phyloP scores from a whole-genome alignment of 2,113 vertebrate species.

The Psittacula cyanocephala region DNA sequence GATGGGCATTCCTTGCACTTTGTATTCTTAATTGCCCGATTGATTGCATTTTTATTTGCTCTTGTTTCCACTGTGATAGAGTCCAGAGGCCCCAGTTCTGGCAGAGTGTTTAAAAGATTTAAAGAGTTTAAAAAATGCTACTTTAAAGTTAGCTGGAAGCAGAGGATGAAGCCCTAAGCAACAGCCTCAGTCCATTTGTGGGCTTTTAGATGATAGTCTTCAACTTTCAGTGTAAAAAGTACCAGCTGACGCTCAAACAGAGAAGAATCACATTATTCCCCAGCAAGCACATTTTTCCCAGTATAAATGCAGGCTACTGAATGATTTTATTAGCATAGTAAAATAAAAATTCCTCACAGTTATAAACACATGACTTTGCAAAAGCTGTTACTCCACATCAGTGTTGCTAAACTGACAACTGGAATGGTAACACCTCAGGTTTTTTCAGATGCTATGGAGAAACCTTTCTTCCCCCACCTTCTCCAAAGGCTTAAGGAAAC shows the following conservation, averaged over 20 bases:
- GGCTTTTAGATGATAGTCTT: neutral
- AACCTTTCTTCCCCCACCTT: neutral
- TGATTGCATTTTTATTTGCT: neutral
- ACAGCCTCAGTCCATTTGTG: neutral
- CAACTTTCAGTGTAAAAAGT: neutral
- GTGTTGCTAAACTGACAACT: neutral
- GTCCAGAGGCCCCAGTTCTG: neutral
- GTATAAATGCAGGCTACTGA: neutral
- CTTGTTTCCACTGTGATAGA: neutral
- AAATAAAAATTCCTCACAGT: neutral
- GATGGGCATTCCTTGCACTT: neutral
- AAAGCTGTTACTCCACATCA: neutral
- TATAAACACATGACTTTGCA: neutral
- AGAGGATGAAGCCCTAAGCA: neutral
- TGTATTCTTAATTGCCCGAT: neutral
- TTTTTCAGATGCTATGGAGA: neutral
- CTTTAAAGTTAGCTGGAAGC: neutral
- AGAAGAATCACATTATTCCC: neutral
- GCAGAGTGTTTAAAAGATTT: neutral
- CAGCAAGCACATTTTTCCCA: neutral
- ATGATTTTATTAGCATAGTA: conserved; percentile 7
- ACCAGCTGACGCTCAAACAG: neutral
- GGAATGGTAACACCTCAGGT: neutral
- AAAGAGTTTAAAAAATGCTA: neutral
- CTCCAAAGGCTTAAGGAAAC: neutral